These are phyloP conservation scores for Catocala nupta DNA, from an alignment of 2,888 invertebrate species.

Conservation along the genomic window DNA sequence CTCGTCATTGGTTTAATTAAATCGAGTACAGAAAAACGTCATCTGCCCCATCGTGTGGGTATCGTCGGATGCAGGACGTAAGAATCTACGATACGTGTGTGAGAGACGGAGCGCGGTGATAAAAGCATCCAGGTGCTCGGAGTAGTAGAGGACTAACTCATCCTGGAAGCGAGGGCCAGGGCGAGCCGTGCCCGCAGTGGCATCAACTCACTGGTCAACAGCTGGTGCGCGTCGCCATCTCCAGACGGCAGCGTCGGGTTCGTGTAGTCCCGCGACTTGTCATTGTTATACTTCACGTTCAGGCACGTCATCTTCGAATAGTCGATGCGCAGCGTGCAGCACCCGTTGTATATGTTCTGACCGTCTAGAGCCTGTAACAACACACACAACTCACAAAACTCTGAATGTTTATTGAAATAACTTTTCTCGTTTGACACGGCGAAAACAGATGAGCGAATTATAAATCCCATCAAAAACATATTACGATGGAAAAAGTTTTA, in stretches of 20 bases:
- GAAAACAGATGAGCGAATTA: conserved; percentile 54
- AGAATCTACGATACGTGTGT: conserved; percentile 53
- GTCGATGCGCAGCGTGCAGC: conserved; percentile 99
- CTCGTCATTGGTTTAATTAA: conserved; percentile 24
- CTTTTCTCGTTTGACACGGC: conserved; percentile 61
- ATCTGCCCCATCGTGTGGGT: conserved; percentile 49
- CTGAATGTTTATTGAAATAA: conserved; percentile 52
- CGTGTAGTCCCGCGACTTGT: conserved; percentile 99
- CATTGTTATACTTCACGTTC: conserved; percentile 99
- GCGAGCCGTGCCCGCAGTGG: conserved; percentile 84
- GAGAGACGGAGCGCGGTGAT: conserved; percentile 65
- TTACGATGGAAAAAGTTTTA: conserved; percentile 56
- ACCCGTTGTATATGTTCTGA: conserved; percentile 99
- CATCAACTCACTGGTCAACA: conserved; percentile 90
- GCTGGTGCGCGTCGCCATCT: conserved; percentile 90
- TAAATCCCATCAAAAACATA: conserved; percentile 60
- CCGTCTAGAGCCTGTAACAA: conserved; percentile 95
- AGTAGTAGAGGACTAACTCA: conserved; percentile 89
- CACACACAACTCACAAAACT: conserved; percentile 52
- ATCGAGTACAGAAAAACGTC: conserved; percentile 16
- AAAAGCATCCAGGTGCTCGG: conserved; percentile 79
- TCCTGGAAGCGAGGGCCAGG: conserved; percentile 85
- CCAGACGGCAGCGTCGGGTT: conserved; percentile 99
- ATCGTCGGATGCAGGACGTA: conserved; percentile 45
- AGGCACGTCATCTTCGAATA: conserved; percentile 99